Evolutionary conservation across 2,113 vertebrate genomes (phyloP), one percentile per base, ranked within the genome.

Genomic region (Lota lota): DNA sequence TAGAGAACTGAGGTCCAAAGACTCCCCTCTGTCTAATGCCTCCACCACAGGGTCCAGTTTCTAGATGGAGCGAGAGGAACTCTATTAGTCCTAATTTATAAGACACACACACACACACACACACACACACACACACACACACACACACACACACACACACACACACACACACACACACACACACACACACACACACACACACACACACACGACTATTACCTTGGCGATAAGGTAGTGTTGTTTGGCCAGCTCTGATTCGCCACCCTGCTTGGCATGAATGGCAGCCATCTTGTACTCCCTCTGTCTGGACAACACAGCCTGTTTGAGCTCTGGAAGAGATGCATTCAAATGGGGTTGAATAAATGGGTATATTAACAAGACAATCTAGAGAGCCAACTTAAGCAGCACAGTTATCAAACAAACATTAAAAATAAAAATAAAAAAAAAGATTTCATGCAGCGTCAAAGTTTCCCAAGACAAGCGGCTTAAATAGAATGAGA

Each of bases 231-330:
- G 79, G 72, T 94, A 95, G 70, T 87, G 77, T 21, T 85, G 92
- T 53, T 92, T 70, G 51, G 95, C 95, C 1, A 70, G 58, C 3
- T 93, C 86, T 0, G 88, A 82, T 64, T 94, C 81, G 0, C 93
- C 94, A 2, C 79, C 79, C 77, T 94, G 94, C 75, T 96, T 97
- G 82, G 94, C 92, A 0, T 87, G 85, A 53, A 97, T 86, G 5
- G 96, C 95, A 0, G 94, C 93, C 63, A 95, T 73, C 70, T 96
- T 96, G 63, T 96, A 97, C 19, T 94, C 94, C 0, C 88, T 91
- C 84, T 95, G 94, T 61, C 91, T 90, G 74, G 80, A 84, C 81
- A 93, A 79, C 28, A 95, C 75, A 11, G 89, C 80, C n/a, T 80
- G 87, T 72, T 93, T 91, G 15, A 87, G 24, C 40, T 85, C 82